phyloP scores from a whole-genome alignment of 2,888 invertebrate genomes.

The Pantelozetes paolii region DNA sequence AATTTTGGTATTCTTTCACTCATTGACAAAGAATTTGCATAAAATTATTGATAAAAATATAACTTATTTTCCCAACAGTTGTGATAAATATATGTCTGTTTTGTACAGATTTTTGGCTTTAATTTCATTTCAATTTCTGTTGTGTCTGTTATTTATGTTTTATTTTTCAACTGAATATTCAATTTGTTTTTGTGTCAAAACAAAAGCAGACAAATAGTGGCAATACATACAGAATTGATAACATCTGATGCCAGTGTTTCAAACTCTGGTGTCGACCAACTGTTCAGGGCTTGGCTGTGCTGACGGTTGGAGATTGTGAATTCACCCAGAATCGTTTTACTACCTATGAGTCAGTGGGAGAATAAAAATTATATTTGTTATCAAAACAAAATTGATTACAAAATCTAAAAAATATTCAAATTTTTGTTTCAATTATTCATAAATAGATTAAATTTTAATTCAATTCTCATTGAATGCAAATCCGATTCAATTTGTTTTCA shows the following conservation, averaged over 20 bases:
- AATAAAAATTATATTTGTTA: neutral
- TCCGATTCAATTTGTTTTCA: neutral
- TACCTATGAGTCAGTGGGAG: neutral
- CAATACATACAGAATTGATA: conserved; percentile 43
- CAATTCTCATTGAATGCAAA: too few species aligned
- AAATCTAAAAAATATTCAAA: neutral
- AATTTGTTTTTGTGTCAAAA: neutral
- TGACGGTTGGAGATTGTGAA: conserved; percentile 44
- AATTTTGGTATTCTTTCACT: neutral
- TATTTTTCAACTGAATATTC: neutral
- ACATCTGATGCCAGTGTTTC: conserved; percentile 41
- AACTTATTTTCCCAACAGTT: neutral
- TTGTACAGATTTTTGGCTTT: neutral
- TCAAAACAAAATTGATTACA: neutral
- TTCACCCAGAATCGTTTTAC: conserved; percentile 36
- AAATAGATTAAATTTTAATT: too few species aligned
- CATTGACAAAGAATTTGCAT: neutral
- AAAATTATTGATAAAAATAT: neutral
- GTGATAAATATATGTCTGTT: neutral
- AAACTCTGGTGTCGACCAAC: conserved; percentile 37
- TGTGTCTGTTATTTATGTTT: neutral
- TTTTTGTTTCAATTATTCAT: neutral
- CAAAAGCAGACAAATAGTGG: neutral
- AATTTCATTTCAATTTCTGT: neutral
- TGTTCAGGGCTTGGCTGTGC: conserved; percentile 41